phyloP scores from a whole-genome alignment of 2,113 vertebrate genomes.

The Himantopus leucocephalus region DNA sequence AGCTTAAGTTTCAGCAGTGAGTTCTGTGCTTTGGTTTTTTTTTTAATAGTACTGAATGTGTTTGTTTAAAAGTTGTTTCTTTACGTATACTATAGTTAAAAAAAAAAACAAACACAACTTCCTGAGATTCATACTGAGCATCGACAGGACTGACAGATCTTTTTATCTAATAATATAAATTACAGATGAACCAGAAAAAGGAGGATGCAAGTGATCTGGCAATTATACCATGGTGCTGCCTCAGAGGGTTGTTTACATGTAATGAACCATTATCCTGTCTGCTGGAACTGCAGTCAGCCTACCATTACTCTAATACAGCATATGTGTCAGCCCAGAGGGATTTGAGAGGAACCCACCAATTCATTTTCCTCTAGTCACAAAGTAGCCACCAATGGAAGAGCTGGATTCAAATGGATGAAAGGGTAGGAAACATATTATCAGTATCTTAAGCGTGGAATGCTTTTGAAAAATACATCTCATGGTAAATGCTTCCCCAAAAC shows the following conservation, averaged over 20 bases:
- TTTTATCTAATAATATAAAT: constrained; percentile 1
- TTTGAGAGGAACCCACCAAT: neutral
- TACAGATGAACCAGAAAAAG: neutral
- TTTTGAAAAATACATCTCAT: neutral
- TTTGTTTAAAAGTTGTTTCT: neutral
- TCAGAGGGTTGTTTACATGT: neutral
- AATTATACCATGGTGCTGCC: neutral
- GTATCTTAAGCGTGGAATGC: neutral
- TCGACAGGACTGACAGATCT: neutral
- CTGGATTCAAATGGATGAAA: neutral
- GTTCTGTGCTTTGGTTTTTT: neutral
- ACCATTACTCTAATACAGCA: neutral
- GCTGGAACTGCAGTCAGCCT: neutral
- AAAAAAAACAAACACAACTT: neutral
- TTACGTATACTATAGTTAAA: neutral
- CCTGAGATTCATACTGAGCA: neutral
- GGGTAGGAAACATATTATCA: neutral
- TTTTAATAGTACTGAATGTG: neutral
- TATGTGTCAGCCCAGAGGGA: neutral
- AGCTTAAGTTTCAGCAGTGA: neutral
- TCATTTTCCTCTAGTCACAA: neutral
- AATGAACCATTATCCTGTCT: neutral
- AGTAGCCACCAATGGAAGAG: neutral
- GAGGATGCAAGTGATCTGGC: neutral
- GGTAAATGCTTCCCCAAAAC: neutral